Evolutionary conservation across 2,113 vertebrate species (phyloP).

Genomic region (Cyanoliseus patagonus): DNA sequence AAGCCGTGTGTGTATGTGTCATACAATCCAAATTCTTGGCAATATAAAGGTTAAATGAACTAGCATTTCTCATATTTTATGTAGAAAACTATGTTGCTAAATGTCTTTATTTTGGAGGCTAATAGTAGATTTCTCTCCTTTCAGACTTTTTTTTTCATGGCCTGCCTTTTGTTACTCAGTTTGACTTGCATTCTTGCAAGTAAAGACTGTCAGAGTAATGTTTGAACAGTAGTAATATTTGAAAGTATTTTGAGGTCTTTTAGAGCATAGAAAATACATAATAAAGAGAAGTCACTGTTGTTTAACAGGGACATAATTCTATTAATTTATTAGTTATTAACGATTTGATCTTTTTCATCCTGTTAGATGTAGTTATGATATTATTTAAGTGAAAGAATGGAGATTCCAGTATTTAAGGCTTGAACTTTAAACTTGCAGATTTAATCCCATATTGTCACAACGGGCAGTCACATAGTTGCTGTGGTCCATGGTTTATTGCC

Average conservation of each 20-base stretch:
- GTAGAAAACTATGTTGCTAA: slow-evolving; percentile 37
- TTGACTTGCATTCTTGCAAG: neutral
- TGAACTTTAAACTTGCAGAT: neutral
- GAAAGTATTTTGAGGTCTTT: neutral
- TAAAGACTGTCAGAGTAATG: neutral
- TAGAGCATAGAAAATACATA: neutral
- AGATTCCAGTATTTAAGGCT: neutral
- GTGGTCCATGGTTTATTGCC: neutral
- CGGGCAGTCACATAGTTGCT: neutral
- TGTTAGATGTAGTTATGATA: neutral
- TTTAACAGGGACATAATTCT: neutral
- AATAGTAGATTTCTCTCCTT: neutral
- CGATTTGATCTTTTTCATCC: neutral
- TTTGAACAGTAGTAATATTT: neutral
- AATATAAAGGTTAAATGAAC: slow-evolving; percentile 25
- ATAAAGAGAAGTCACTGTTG: neutral
- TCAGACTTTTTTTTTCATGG: neutral
- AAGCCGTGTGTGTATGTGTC: neutral
- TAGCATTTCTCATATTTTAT: slow-evolving; percentile 33
- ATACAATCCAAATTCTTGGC: slow-evolving; percentile 44
- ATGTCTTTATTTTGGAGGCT: neutral
- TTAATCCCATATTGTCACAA: neutral
- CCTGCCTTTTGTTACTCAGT: slow-evolving; percentile 6
- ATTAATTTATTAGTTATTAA: neutral
- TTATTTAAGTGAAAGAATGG: neutral